Base-by-base conservation (phyloP, 2,797 vertebrate genomes). In the Sylvia borin region DNA sequence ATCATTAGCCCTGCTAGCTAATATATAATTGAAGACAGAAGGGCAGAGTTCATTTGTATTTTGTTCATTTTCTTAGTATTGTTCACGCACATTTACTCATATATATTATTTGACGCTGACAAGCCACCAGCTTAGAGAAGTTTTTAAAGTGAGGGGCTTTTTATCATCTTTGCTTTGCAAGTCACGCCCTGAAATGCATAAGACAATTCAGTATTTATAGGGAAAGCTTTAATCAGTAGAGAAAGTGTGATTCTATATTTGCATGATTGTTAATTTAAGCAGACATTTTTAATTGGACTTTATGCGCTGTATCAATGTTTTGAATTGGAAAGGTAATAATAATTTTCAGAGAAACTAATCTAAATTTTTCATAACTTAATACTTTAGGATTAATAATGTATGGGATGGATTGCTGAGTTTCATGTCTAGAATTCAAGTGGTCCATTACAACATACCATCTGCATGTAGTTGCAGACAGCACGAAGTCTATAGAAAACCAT, bases 321-420 rank as follows among this genome's bases (percentile, higher is more conserved):
- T 42, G 47, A 81, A 51, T 67, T 90, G 50, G 77, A 96, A 93
- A 95, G 70, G 72, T 93, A 95, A 95, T 68, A 75, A 60, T 57
- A 53, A 82, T 68, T 66, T 74, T 76, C 66, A 75, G 79, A 87
- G 87, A 94, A 96, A 90, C 1, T 0, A 76, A 55, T 72, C 68
- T 77, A 88, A 95, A 92, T 97, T 95, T 96, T 97, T 96, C 68
- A 95, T 96, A 94, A 72, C 71, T 92, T 86, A 61, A 93, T 96
- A 94, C 55, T 90, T 94, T 68, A 92, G 55, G 54, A 81, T 96
- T 89, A 93, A 95, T 95, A 97, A 96, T 55, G 50, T 79, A 87
- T 79, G 64, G 29, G 34, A 67, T 70, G 83, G 64, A 51, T 50
- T 86, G 66, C 78, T 70, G 73, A 72, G 61, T 83, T 87, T 88